Conservation (phyloP, 2,888 invertebrate genomes). For the Vanessa cardui region DNA sequence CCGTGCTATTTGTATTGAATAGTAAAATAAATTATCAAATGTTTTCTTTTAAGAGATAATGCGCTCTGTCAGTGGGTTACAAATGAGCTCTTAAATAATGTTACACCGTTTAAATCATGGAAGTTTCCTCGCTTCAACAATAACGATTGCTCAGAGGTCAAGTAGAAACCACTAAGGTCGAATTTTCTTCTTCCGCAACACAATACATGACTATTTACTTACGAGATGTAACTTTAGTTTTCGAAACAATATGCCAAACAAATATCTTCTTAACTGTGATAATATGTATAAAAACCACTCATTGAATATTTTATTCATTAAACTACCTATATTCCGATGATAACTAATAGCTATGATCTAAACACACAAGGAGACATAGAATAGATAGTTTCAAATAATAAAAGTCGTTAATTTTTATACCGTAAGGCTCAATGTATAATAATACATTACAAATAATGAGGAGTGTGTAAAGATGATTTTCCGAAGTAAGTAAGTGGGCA, state of each 20-base stretch:
- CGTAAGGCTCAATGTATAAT: no score
- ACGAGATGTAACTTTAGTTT: slow-evolving; percentile 20
- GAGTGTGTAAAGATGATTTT: background rate
- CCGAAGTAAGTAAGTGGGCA: background rate
- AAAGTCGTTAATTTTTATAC: no score
- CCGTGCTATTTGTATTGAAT: slow-evolving; percentile 24
- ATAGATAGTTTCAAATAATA: no score
- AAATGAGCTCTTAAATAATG: slow-evolving; percentile 16
- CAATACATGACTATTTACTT: slow-evolving; percentile 34
- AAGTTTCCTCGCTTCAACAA: slow-evolving; percentile 29
- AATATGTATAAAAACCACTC: no score
- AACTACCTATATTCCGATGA: no score
- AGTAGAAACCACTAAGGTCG: slow-evolving; percentile 30
- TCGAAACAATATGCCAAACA: slow-evolving; percentile 8
- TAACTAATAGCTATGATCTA: no score
- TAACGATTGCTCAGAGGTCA: slow-evolving; percentile 24
- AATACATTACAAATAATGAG: background rate
- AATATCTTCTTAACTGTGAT: no score
- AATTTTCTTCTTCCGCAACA: slow-evolving; percentile 33
- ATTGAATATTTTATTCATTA: no score
- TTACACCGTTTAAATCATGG: slow-evolving; percentile 22
- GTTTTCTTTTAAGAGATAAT: slow-evolving; percentile 22
- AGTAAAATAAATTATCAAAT: slow-evolving; percentile 20
- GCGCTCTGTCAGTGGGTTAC: background rate
- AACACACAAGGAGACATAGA: no score